Base-by-base conservation (phyloP, 2,113 vertebrate species). In the Nestor notabilis region DNA sequence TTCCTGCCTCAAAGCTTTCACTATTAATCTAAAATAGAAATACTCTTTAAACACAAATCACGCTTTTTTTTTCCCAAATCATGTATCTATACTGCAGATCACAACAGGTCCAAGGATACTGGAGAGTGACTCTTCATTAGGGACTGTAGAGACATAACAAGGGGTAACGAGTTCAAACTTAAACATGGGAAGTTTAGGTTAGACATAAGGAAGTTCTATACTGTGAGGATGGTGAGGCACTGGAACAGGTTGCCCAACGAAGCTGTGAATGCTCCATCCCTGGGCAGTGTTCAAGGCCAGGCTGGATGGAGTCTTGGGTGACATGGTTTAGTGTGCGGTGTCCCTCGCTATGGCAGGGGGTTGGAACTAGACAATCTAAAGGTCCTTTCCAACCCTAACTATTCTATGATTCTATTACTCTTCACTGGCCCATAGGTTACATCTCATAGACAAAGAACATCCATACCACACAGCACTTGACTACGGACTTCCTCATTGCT, bases 361-460 rank as follows among this genome's bases (percentile, higher is more conserved):
- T 23, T 56, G 8, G 55, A 56, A 56, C 31, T 21, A 56, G 31
- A 56, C 13, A 31, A 33, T 13, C 29, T 55, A 20, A 33, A 55
- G 53, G 29, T 20, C 53, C 31, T 33, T 20, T 55, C 11, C 29
- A 33, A 55, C 29, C 18, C 53, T 20, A 20, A 55, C 11, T 8
- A 5, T 20, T 9, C 53, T 33, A 55, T 12, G 31, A 33, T 20
- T 55, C 53, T 33, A 20, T 55, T 29, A 27, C 8, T 24, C 31
- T 0, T 25, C 17, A 3, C 16, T 14, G 19, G 17, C 41, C 23
- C 39, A 23, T 4, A 8, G 55, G 17, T 18, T 33, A 5, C 8
- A 0, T 1, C 9, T 9, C 13, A 11, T 3, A 47, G 19, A 6
- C 11, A 17, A 7, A 72, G 27, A 43, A 56, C 0, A 1, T 11